Percentiles rank a stretch among this genome's conserved stretches.
phyloP scores from a whole-genome alignment of 2,888 invertebrate species.

The Bombylius major region DNA sequence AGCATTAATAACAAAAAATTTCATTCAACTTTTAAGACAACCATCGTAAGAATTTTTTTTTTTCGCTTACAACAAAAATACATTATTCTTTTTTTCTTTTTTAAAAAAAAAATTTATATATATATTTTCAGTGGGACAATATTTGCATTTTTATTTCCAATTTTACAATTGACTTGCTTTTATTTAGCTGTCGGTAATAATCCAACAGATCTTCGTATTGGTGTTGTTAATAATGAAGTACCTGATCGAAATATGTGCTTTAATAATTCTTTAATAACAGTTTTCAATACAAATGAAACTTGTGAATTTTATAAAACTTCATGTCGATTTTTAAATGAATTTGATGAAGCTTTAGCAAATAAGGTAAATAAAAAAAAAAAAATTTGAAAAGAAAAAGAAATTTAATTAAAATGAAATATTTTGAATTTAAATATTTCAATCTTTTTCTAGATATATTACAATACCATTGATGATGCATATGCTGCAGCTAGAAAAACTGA shows the following conservation, averaged over 20 bases:
- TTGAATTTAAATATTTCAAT: background rate
- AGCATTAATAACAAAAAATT: constrained; percentile 57
- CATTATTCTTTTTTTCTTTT: no score
- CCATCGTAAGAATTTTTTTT: constrained; percentile 45
- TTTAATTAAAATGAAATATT: background rate
- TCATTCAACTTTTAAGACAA: constrained; percentile 55
- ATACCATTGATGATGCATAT: constrained; percentile 41
- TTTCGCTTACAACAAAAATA: no score
- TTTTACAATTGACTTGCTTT: constrained; percentile 67
- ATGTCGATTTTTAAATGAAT: constrained; percentile 46
- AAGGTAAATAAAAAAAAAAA: constrained; percentile 28
- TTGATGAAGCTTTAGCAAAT: constrained; percentile 44
- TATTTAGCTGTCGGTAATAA: constrained; percentile 69
- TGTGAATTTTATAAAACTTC: constrained; percentile 46
- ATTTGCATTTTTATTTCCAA: constrained; percentile 70
- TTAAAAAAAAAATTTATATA: background rate
- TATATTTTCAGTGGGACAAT: constrained; percentile 53
- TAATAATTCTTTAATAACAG: constrained; percentile 32
- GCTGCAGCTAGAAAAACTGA: constrained; percentile 42
- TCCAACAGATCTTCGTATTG: constrained; percentile 56
- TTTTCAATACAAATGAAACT: constrained; percentile 30
- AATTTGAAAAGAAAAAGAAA: background rate
- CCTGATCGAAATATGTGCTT: constrained; percentile 34
- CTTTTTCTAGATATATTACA: constrained; percentile 38
- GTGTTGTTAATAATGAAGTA: constrained; percentile 69